Conservation (phyloP, 2,888 invertebrate species). For the Apeira syringaria region DNA sequence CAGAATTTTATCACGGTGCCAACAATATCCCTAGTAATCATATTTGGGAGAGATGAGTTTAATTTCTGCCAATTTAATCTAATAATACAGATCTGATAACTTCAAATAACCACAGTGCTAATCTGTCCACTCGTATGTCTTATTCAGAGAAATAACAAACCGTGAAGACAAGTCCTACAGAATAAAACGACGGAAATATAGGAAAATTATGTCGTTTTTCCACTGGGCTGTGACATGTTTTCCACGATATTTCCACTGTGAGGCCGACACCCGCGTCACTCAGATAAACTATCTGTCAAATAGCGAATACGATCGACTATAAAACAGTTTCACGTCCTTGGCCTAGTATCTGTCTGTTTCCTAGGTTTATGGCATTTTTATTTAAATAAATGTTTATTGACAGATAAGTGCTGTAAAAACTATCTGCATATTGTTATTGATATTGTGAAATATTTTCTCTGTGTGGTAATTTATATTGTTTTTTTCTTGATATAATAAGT, state of each 20-base stretch:
- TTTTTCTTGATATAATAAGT: neutral
- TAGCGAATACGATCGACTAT: slow-evolving; percentile 7
- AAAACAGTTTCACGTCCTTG: slow-evolving; percentile 6
- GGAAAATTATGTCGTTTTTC: slow-evolving; percentile 4
- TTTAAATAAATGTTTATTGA: neutral
- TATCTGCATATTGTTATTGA: too few relatives aligned
- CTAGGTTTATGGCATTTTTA: neutral
- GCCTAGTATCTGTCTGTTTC: slow-evolving; percentile 5
- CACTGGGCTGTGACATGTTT: slow-evolving; percentile 1
- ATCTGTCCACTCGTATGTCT: slow-evolving; percentile 7
- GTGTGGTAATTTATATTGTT: too few relatives aligned
- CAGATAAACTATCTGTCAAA: slow-evolving; percentile 15
- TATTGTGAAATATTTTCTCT: too few relatives aligned
- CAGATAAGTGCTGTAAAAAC: neutral
- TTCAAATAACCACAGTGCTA: slow-evolving; percentile 3
- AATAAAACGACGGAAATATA: too few relatives aligned
- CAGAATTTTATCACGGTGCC: too few relatives aligned
- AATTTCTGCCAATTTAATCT: slow-evolving; percentile 3
- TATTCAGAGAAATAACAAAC: slow-evolving; percentile 4
- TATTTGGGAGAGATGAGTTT: too few relatives aligned
- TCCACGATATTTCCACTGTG: slow-evolving; percentile 9
- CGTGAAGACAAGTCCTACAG: neutral
- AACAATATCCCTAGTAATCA: too few relatives aligned
- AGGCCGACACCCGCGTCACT: slow-evolving; percentile 11
- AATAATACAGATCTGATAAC: neutral